Conservation (phyloP, 2,797 vertebrate genomes). For the Psittacula derbiana region DNA sequence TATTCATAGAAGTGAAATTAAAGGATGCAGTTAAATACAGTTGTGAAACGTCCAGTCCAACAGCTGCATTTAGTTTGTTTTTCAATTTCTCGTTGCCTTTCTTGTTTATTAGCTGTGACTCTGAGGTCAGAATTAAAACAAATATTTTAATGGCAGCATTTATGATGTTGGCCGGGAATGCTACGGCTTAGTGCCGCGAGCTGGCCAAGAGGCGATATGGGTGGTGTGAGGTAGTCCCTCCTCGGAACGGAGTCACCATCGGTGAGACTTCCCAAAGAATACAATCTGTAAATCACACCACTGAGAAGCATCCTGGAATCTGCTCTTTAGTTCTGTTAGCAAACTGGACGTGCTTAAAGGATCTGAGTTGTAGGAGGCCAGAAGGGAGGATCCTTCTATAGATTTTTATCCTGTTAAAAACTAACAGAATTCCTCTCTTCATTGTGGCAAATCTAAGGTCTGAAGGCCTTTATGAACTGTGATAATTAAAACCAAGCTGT, state of each 20-base stretch:
- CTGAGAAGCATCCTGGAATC: conserved; percentile 56
- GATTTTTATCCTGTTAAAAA: not conserved
- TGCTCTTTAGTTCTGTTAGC: not conserved
- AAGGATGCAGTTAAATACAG: conserved; percentile 79
- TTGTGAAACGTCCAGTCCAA: conserved; percentile 80
- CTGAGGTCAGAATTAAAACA: conserved; percentile 83
- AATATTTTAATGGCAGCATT: conserved; percentile 81
- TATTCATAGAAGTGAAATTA: conserved; percentile 82
- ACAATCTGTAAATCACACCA: conserved; percentile 48
- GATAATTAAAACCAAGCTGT: conserved; percentile 40
- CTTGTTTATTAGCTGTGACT: conserved; percentile 88
- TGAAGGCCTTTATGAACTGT: conserved; percentile 24
- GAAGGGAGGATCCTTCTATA: not conserved
- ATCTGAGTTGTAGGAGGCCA: not conserved
- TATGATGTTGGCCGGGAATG: conserved; percentile 67
- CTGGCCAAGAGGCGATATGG: conserved; percentile 35
- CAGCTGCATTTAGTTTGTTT: conserved; percentile 86
- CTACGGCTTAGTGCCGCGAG: not conserved
- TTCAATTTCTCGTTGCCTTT: conserved; percentile 80
- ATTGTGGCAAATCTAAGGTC: not conserved
- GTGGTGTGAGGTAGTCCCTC: conserved; percentile 41
- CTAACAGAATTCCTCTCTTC: not conserved
- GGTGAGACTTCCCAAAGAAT: not conserved
- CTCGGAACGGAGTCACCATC: not conserved
- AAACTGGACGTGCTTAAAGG: not conserved